Evolutionary conservation across 2,888 invertebrate species (phyloP).

Genomic region (Reticulitermes lucifugus): DNA sequence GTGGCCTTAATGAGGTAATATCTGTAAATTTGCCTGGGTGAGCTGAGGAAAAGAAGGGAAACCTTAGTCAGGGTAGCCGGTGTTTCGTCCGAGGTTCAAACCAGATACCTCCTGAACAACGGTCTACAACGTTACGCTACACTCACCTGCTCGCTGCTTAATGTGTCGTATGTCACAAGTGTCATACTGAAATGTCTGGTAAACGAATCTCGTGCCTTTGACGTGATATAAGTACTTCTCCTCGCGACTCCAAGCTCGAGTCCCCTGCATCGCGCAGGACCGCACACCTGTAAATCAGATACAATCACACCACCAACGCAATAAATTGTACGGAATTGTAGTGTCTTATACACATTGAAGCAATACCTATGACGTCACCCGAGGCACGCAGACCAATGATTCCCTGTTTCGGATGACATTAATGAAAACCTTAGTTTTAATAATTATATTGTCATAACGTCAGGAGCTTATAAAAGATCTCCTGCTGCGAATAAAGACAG

Average conservation of each 20-base stretch:
- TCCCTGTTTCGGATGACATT: conserved; percentile 28
- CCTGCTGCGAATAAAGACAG: not conserved
- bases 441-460: conserved; percentile 17
- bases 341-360: conserved; percentile 31
- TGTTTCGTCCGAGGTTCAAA: too few relatives aligned
- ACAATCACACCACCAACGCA: conserved; percentile 24
- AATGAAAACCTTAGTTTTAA: conserved; percentile 31
- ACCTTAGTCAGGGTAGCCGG: too few relatives aligned
- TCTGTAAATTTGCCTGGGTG: too few relatives aligned
- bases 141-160: too few relatives aligned
- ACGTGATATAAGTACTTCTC: too few relatives aligned
- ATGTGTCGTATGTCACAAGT: too few relatives aligned
- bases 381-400: conserved; percentile 16
- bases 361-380: conserved; percentile 38
- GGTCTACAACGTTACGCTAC: too few relatives aligned
- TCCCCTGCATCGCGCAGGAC: not conserved
- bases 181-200: too few relatives aligned
- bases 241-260: not conserved
- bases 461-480: not conserved
- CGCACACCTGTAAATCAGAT: conserved; percentile 29
- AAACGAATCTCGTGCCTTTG: too few relatives aligned
- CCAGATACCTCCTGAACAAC: too few relatives aligned
- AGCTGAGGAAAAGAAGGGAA: too few relatives aligned
- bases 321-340: conserved; percentile 39
- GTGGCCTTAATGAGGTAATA: too few relatives aligned